Conservation (phyloP, 2,113 vertebrate species). For the Mesoclemmys tuberculata region DNA sequence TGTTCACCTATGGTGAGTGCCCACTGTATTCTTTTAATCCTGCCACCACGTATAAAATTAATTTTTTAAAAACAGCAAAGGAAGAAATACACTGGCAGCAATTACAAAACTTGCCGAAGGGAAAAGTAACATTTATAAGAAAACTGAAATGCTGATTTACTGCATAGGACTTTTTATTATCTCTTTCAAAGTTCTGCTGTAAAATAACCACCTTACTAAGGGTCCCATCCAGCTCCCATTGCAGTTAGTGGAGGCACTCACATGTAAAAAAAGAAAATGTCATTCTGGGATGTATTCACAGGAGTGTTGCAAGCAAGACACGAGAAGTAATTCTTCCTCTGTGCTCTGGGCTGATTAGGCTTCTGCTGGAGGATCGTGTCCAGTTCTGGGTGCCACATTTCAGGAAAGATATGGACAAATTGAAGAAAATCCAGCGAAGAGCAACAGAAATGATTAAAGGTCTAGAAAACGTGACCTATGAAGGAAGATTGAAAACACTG, state of each 20-base stretch:
- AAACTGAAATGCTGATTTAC: slow-evolving; percentile 18
- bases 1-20: background rate
- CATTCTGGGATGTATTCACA: too few relatives aligned
- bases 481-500: too few relatives aligned
- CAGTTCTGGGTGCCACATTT: too few relatives aligned
- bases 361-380: too few relatives aligned
- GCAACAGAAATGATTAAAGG: too few relatives aligned
- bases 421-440: too few relatives aligned
- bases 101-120: slow-evolving; percentile 36
- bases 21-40: background rate
- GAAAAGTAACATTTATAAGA: slow-evolving; percentile 20
- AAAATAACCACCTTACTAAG: background rate
- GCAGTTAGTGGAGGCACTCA: background rate
- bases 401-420: too few relatives aligned
- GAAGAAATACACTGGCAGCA: slow-evolving; percentile 27
- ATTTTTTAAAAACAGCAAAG: background rate
- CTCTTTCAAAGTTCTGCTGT: slow-evolving; percentile 6
- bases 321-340: too few relatives aligned
- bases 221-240: background rate
- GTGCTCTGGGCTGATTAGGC: too few relatives aligned
- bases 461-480: too few relatives aligned
- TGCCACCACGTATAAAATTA: slow-evolving; percentile 24
- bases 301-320: too few relatives aligned
- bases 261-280: too few relatives aligned
- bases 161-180: background rate